Base-by-base conservation (phyloP, 1,140 invertebrate genomes). In the Drosophila bocki region DNA sequence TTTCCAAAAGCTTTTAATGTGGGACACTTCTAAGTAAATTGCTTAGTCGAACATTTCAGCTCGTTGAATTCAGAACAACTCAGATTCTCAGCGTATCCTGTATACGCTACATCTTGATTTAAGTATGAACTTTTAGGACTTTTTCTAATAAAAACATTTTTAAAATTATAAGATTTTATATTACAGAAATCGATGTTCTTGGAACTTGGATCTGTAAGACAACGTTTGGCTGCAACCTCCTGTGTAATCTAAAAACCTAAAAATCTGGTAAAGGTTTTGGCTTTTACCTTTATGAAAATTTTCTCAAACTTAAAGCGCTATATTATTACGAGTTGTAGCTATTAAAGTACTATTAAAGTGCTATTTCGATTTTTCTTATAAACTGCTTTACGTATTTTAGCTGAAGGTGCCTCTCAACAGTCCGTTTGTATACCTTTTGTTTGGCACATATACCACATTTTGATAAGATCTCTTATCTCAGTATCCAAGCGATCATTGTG, bases 1-100 rank as follows among this genome's bases (percentile, higher is more conserved):
- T 19, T 19, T 15, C 5, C 3, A 29, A 69, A 67, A 44, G 61
- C 39, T 32, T 67, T 54, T 67, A 54, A 39, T 37, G 5, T 32
- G 22, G 45, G 51, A 50, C 42, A 2, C 19, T 13, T 13, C 9
- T 1, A 3, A 13, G 29, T 7, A n/a, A 37, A 19, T 50, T 35
- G 29, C 37, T 71, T 37, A 72, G 65, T 72, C 32, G 26, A 1
- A 3, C 9, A 29, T 5, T 22, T 29, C 11, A 35, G 22, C 37
- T 29, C 22, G 32, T 29, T 22, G 44, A 19, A 39, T 48, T 68
- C 17, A 48, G 8, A 33, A 33, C 3, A 50, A 35, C 35, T 19
- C 2, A n/a, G 32, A 15, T 22, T 53, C 22, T 11, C n/a, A n/a
- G n/a, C n/a, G n/a, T n/a, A n/a, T n/a, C n/a, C n/a, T n/a, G n/a